Base-by-base conservation (phyloP, 2,888 invertebrate species). In the Cactoblastis cactorum region DNA sequence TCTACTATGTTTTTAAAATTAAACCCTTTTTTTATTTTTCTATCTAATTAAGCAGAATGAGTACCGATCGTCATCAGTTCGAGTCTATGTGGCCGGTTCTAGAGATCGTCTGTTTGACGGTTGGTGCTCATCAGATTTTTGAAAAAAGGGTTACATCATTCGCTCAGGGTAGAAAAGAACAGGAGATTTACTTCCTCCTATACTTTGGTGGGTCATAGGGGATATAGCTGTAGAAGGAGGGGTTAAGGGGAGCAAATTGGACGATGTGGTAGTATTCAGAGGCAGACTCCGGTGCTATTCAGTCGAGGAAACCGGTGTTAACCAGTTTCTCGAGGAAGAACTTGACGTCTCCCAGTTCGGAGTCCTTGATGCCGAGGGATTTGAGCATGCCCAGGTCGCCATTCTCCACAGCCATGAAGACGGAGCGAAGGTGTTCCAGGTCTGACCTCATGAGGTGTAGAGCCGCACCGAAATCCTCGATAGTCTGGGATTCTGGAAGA, bases 291-390 rank as follows among this genome's bases (percentile, higher is more conserved):
- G 92, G 92, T 83, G 91, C 92, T 90, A 92, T 92, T 95, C 95
- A 97, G 91, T 97, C 97, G 85, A 98, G 94, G 91, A 98, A 98
- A 66, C 97, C 97, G 62, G 97, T 98, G 86, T 97, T 97, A 54
- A 97, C 97, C 71, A 98, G 92, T 86, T 97, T 97, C 91, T 97
- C 97, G 71, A 98, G 92, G 92, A 98, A 98, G 91, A 97, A 97
- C 80, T 97, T 97, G 51, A 98, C 97, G 77, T 98, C 97, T 14
- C 97, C 97, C 58, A 98, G 91, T 78, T 97, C 97, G 0, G 97
- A 97, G 82, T 98, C 97, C 86, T 97, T 97, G 83, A 98, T 97
- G 62, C 97, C 97, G 57, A 98, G 92, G 9, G 97, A 96, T 77
- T 97, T 97, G 54, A 98, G 91, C 95, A 97, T 96, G 54, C 97